A percentile compares a stretch with the other conserved stretches of the same genome.
phyloP scores from a whole-genome alignment of 2,888 invertebrate genomes.

The Plebejus anna region DNA sequence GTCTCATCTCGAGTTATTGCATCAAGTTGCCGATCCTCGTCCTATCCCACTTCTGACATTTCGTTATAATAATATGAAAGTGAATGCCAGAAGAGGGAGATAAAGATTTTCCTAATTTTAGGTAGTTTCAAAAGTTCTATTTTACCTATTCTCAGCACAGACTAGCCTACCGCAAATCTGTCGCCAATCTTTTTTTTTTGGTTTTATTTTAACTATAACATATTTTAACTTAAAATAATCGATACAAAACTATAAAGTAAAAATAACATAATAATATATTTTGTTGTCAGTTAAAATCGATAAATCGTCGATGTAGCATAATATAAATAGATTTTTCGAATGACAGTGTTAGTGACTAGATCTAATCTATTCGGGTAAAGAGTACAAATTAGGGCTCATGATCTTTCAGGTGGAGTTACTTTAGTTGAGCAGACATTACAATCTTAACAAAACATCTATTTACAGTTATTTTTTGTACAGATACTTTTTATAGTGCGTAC shows the following conservation, averaged over 20 bases:
- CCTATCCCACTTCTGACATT: neutral
- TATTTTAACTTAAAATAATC: constrained; percentile 18
- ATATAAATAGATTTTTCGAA: constrained; percentile 8
- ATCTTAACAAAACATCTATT: constrained; percentile 74
- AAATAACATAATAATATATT: neutral
- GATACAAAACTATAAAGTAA: constrained; percentile 13
- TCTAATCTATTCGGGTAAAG: constrained; percentile 37
- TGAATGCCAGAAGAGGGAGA: neutral
- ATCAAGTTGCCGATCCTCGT: neutral
- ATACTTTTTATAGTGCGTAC: constrained; percentile 69
- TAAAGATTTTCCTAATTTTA: neutral
- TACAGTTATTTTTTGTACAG: constrained; percentile 65
- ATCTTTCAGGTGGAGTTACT: constrained; percentile 65
- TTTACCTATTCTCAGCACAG: neutral
- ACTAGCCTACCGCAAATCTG: constrained; percentile 12
- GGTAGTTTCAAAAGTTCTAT: neutral
- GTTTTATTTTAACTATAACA: neutral
- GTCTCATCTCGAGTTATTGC: constrained; percentile 10
- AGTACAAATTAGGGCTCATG: constrained; percentile 30
- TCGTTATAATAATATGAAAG: neutral
- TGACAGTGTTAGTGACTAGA: constrained; percentile 49
- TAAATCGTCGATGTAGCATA: neutral
- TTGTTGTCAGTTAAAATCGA: constrained; percentile 15
- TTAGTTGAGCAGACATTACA: constrained; percentile 76
- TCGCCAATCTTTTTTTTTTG: neutral